Conservation (phyloP, 1,140 invertebrate species). For the Pseudomyrmex sp. region DNA sequence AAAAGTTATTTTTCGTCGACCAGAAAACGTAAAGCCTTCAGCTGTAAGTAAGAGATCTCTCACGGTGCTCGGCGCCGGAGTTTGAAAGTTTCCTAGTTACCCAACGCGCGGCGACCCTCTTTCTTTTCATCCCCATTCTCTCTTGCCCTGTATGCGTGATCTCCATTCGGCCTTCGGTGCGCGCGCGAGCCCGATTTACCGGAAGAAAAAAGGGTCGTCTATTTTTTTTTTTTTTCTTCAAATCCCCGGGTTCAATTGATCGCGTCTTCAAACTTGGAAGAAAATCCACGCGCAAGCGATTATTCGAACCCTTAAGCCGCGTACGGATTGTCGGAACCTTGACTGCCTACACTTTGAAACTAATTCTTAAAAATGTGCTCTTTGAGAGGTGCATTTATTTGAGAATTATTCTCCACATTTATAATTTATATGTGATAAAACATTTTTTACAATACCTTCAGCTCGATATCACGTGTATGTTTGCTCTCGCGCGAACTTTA, state of each 20-base stretch:
- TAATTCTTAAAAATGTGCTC: not conserved
- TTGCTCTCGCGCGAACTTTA: too few species aligned
- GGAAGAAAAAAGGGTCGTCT: constrained; percentile 36
- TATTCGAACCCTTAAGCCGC: constrained; percentile 23
- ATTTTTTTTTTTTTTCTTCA: constrained; percentile 32
- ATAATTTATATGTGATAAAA: too few species aligned
- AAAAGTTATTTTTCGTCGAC: constrained; percentile 64
- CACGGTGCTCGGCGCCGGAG: constrained; percentile 14
- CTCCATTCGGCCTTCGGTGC: not conserved
- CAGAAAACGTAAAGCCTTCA: constrained; percentile 46
- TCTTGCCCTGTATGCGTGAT: not conserved
- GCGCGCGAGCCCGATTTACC: constrained; percentile 31
- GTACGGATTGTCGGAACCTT: constrained; percentile 23
- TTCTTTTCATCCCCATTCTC: not conserved
- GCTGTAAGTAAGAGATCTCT: constrained; percentile 62
- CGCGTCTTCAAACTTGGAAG: constrained; percentile 5
- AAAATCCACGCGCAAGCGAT: constrained; percentile 17
- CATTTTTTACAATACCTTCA: too few species aligned
- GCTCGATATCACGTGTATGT: too few species aligned
- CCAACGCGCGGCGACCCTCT: not conserved
- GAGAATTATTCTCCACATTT: too few species aligned
- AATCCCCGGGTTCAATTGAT: constrained; percentile 39
- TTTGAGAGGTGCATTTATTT: too few species aligned
- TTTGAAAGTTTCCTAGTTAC: constrained; percentile 67
- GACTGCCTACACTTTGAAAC: constrained; percentile 6